These are phyloP conservation scores for Horisme vitalbata DNA, from an alignment of 2,888 invertebrate species.

Conservation along the genomic window DNA sequence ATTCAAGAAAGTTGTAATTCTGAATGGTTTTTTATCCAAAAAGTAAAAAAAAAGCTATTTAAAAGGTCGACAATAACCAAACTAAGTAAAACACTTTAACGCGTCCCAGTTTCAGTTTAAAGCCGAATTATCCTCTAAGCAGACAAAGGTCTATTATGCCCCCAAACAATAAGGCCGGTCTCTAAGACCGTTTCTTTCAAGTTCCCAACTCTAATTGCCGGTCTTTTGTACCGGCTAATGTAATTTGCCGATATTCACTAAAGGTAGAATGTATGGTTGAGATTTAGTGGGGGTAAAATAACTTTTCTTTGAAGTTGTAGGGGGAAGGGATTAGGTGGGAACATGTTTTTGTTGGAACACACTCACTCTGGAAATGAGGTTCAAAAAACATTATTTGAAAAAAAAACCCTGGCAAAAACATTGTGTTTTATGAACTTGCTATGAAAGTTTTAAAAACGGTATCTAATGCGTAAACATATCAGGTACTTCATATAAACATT, in stretches of 20 bases:
- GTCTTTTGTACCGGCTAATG: slow-evolving; percentile 38
- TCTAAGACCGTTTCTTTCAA: slow-evolving; percentile 51
- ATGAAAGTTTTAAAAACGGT: too few relatives aligned
- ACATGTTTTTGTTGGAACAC: too few relatives aligned
- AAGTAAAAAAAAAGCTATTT: slow-evolving; percentile 2
- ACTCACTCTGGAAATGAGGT: too few relatives aligned
- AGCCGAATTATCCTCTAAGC: slow-evolving; percentile 35
- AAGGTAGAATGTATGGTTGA: neutral
- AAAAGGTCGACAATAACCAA: slow-evolving; percentile 8
- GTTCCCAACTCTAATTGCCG: slow-evolving; percentile 53
- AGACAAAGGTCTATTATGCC: slow-evolving; percentile 48
- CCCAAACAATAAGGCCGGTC: slow-evolving; percentile 45
- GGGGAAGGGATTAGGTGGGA: too few relatives aligned
- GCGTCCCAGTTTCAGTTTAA: slow-evolving; percentile 32
- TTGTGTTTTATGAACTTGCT: too few relatives aligned
- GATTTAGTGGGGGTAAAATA: neutral
- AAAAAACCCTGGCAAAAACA: too few relatives aligned
- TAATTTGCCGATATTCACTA: slow-evolving; percentile 20
- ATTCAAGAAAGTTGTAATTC: too few relatives aligned
- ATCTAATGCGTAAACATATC: too few relatives aligned
- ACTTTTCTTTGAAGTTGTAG: slow-evolving; percentile 1
- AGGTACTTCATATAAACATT: too few relatives aligned
- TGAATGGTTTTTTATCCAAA: slow-evolving; percentile 1
- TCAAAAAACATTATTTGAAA: too few relatives aligned
- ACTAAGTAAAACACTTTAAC: slow-evolving; percentile 15